A percentile compares a stretch with the other conserved stretches of the same genome.
Conservation (phyloP, 2,888 invertebrate species). For the Parnassius orleans region DNA sequence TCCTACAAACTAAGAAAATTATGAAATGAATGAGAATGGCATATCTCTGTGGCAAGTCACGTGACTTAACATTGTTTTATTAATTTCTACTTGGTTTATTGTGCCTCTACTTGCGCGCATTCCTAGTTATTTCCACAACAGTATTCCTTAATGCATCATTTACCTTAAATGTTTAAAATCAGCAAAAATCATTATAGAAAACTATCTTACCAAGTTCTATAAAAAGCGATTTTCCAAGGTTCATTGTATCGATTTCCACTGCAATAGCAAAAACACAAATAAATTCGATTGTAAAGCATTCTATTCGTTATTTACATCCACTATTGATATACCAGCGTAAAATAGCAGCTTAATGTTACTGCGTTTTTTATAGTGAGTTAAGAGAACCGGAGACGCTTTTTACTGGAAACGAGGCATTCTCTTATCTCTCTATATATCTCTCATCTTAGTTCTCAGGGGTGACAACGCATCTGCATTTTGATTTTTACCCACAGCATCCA, state of each 20-base stretch:
- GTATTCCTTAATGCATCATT: neutral
- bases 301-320: constrained; percentile 53
- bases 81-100: neutral
- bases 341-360: too few relatives aligned
- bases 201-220: constrained; percentile 38
- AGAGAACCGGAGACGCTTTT: too few relatives aligned
- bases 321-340: too few relatives aligned
- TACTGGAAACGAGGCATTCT: too few relatives aligned
- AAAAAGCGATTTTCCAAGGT: constrained; percentile 47
- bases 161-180: neutral
- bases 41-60: too few relatives aligned
- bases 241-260: constrained; percentile 38
- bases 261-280: constrained; percentile 56
- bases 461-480: too few relatives aligned
- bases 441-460: too few relatives aligned
- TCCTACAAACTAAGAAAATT: too few relatives aligned
- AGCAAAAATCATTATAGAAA: constrained; percentile 29
- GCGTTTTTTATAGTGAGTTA: too few relatives aligned
- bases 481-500: too few relatives aligned
- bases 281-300: constrained; percentile 55
- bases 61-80: neutral
- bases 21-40: too few relatives aligned
- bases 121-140: neutral
- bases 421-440: too few relatives aligned
- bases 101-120: neutral